A percentile compares a stretch with the other conserved stretches of the same genome.
Conservation (phyloP, 2,888 invertebrate species). For the Blastobasis adustella region DNA sequence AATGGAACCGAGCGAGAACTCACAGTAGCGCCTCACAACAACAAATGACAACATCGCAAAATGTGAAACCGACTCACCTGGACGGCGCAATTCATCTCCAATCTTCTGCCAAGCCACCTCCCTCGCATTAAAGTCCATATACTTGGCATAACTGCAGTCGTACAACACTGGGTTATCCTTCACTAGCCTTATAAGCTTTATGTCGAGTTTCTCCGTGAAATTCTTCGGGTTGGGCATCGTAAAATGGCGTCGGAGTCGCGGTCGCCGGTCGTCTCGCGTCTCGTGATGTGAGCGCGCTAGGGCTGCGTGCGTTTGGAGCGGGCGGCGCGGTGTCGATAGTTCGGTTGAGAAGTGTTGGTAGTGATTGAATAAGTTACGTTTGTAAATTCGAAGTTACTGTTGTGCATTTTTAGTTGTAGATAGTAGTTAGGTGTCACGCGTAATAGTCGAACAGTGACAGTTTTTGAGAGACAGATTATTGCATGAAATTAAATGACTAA, state of each 20-base stretch:
- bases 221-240: conserved; percentile 16
- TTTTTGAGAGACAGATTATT: too few species aligned
- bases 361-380: too few species aligned
- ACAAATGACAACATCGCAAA: conserved; percentile 19
- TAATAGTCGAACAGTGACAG: too few species aligned
- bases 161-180: conserved; percentile 49
- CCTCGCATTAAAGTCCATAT: conserved; percentile 59
- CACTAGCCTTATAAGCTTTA: conserved; percentile 47
- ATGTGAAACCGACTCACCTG: conserved; percentile 44
- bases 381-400: too few species aligned
- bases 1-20: conserved; percentile 5
- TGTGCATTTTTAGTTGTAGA: too few species aligned
- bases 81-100: conserved; percentile 52
- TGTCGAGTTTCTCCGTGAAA: conserved; percentile 46
- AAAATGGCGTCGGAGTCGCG: too few species aligned
- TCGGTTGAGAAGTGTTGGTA: too few species aligned
- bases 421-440: too few species aligned
- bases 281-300: too few species aligned
- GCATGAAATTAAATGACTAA: too few species aligned
- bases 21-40: conserved; percentile 5
- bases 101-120: conserved; percentile 67
- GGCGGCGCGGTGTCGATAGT: neutral
- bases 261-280: too few species aligned
- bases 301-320: neutral
- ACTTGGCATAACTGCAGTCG: conserved; percentile 47